phyloP scores from a whole-genome alignment of 2,113 vertebrate genomes.

The Maccullochella peelii region DNA sequence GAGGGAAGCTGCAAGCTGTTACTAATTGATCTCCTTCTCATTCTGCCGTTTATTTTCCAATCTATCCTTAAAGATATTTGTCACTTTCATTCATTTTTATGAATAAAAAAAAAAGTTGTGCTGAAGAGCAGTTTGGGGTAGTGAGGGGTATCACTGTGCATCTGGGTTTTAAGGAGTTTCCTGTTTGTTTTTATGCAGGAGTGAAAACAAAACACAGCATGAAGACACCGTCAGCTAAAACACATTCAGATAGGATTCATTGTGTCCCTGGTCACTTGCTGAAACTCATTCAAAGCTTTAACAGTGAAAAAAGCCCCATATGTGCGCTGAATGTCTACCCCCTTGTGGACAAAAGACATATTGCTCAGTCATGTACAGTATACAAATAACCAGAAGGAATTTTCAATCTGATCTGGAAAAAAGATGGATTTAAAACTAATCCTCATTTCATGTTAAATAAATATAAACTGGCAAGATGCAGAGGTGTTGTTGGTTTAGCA shows the following conservation, averaged over 20 bases:
- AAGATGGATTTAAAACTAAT: constrained; percentile 4
- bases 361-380: constrained; percentile 17
- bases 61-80: constrained; percentile 1
- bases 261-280: constrained; percentile 35
- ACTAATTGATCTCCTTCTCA: constrained; percentile 24
- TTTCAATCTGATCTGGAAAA: background rate
- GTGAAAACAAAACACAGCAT: constrained; percentile 33
- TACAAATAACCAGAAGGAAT: background rate
- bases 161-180: constrained; percentile 6
- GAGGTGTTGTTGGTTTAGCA: background rate
- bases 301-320: constrained; percentile 17
- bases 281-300: constrained; percentile 37
- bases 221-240: constrained; percentile 20
- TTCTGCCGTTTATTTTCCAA: constrained; percentile 23
- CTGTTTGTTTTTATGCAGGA: background rate
- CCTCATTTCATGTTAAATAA: background rate
- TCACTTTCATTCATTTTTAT: background rate
- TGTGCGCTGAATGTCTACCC: constrained; percentile 79
- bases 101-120: constrained; percentile 51
- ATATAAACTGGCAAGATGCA: constrained; percentile 5
- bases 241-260: constrained; percentile 20
- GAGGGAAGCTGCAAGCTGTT: constrained; percentile 18
- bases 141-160: background rate
- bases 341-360: constrained; percentile 76
- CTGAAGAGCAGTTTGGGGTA: constrained; percentile 27